Percentiles rank a stretch among this genome's conserved stretches.
Conservation (phyloP, 1,140 invertebrate species). For the Polyergus mexicanus region DNA sequence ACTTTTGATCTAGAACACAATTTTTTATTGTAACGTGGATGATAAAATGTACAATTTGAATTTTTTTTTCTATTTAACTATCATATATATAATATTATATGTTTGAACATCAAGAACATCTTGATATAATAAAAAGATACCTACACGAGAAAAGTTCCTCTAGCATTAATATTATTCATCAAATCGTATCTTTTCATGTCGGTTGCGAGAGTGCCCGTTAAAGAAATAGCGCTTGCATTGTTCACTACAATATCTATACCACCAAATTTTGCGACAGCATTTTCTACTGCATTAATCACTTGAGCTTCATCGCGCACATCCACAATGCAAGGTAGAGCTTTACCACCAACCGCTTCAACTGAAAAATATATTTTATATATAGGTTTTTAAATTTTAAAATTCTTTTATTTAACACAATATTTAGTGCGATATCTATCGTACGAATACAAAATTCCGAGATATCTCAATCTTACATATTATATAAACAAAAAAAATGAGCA, state of each 20-base stretch:
- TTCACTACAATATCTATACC: constrained; percentile 98
- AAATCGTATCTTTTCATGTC: constrained; percentile 98
- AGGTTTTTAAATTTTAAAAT: not conserved
- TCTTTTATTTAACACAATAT: not conserved
- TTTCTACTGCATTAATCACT: constrained; percentile 94
- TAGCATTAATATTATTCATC: constrained; percentile 96
- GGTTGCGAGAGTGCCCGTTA: constrained; percentile 94
- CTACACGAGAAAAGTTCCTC: constrained; percentile 97
- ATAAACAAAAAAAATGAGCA: not conserved
- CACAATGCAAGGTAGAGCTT: constrained; percentile 96
- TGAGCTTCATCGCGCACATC: constrained; percentile 96
- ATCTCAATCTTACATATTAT: constrained; percentile 27
- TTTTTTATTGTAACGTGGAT: not conserved
- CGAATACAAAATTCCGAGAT: not conserved
- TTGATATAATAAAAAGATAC: constrained; percentile 73
- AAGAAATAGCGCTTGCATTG: constrained; percentile 98
- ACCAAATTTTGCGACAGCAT: constrained; percentile 96
- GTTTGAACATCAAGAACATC: not conserved
- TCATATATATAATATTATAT: no score
- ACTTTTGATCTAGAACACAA: constrained; percentile 92
- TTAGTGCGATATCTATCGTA: not conserved
- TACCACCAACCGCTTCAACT: constrained; percentile 97
- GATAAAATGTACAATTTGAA: not conserved
- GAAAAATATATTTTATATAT: constrained; percentile 76
- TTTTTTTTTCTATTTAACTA: not conserved